These are phyloP conservation scores for Nineta flava DNA, from an alignment of 2,888 invertebrate species.

Conservation along the genomic window DNA sequence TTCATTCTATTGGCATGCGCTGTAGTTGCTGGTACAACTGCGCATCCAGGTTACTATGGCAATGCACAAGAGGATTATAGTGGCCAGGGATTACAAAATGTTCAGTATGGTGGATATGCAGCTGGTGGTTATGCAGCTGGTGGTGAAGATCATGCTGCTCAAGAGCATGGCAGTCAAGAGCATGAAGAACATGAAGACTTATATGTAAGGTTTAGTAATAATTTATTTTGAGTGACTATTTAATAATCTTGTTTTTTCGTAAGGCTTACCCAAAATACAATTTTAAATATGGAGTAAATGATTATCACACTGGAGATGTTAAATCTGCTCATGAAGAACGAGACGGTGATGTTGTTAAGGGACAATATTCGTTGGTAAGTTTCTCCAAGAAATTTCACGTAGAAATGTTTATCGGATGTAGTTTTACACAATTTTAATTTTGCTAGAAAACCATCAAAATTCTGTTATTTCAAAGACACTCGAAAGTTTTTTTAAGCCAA, in stretches of 20 bases:
- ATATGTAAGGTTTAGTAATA: background rate
- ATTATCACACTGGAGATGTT: slow-evolving; percentile 7
- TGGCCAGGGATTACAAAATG: background rate
- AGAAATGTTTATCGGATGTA: no score
- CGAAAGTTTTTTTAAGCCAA: no score
- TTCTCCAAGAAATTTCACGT: no score
- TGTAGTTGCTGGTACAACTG: background rate
- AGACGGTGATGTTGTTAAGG: slow-evolving; percentile 7
- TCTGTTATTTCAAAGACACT: no score
- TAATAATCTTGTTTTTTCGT: background rate
- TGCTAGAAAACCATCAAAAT: no score
- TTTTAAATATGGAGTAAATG: slow-evolving; percentile 7
- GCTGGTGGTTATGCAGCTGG: background rate
- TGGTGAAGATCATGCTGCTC: background rate
- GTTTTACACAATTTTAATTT: no score
- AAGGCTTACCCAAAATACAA: slow-evolving; percentile 7
- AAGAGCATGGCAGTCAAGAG: background rate
- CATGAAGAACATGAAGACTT: slow-evolving; percentile 4
- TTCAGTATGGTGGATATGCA: background rate
- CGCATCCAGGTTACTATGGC: background rate
- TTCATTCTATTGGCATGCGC: background rate
- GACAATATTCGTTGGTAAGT: slow-evolving; percentile 7
- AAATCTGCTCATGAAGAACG: slow-evolving; percentile 8
- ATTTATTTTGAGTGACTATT: no score
- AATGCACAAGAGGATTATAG: background rate